Percentiles rank a stretch among this genome's conserved stretches.
Conservation (phyloP, 2,113 vertebrate species). For the Engraulis encrasicolus region DNA sequence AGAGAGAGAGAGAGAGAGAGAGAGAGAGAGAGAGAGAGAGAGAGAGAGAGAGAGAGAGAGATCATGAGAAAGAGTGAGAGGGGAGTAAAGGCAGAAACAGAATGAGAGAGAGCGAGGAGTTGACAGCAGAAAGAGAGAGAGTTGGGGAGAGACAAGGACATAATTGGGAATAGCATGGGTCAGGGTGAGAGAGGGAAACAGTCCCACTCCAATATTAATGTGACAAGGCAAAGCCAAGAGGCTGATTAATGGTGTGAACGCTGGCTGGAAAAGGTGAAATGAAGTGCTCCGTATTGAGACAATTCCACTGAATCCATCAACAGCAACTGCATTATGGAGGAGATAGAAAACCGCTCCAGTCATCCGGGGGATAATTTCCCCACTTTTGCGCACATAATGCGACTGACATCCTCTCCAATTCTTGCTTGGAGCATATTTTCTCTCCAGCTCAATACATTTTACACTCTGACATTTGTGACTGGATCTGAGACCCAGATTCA, state of each 20-base stretch:
- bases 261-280: not conserved
- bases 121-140: not conserved
- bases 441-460: not conserved
- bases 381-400: not conserved
- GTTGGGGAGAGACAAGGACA: not conserved
- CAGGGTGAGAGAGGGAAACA: not conserved
- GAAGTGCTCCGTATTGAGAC: not conserved
- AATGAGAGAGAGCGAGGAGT: not conserved
- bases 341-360: not conserved
- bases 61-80: not conserved
- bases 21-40: not conserved
- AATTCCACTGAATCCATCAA: conserved; percentile 6
- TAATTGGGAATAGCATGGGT: too few species aligned
- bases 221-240: not conserved
- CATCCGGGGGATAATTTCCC: not conserved
- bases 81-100: not conserved
- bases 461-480: not conserved
- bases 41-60: not conserved
- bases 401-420: not conserved
- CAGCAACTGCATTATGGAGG: not conserved
- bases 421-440: not conserved
- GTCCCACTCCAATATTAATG: not conserved
- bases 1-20: not conserved
- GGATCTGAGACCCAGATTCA: too few species aligned
- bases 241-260: conserved; percentile 1